Percentiles rank a stretch among this genome's conserved stretches.
phyloP scores from a whole-genome alignment of 2,888 invertebrate genomes.

The Periphyllus acericola region DNA sequence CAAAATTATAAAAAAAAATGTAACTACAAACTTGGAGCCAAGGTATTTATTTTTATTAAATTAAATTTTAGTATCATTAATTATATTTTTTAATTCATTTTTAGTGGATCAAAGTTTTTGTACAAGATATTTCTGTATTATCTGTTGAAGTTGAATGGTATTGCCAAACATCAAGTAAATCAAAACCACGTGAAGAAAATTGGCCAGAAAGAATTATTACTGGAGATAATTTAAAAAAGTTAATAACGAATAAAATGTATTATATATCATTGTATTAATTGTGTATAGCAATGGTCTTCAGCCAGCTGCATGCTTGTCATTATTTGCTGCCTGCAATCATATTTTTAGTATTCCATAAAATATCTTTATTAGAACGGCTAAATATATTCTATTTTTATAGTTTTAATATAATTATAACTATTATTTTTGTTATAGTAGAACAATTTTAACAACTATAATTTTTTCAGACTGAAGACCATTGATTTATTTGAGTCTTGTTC shows the following conservation, averaged over 20 bases:
- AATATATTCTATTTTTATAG: no score
- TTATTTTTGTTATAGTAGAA: neutral
- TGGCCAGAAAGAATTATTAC: constrained; percentile 77
- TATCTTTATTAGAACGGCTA: no score
- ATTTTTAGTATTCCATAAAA: no score
- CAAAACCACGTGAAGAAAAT: constrained; percentile 70
- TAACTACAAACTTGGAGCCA: neutral
- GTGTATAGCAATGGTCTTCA: no score
- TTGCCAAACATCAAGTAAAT: constrained; percentile 77
- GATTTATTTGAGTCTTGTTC: constrained; percentile 89
- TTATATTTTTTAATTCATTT: constrained; percentile 11
- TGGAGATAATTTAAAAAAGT: constrained; percentile 81
- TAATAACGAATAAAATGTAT: constrained; percentile 56
- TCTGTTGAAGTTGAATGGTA: constrained; percentile 90
- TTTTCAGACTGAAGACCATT: constrained; percentile 77
- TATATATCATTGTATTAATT: neutral
- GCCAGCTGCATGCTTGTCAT: no score
- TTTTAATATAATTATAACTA: neutral
- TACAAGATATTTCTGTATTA: constrained; percentile 84
- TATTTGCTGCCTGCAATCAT: no score
- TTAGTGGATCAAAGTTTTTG: constrained; percentile 73
- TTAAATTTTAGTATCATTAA: neutral
- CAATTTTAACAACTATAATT: neutral
- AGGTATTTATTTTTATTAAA: constrained; percentile 28
- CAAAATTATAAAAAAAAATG: constrained; percentile 49